Evolutionary conservation across 2,888 invertebrate species (phyloP).

Genomic region (Eudemis profundana): DNA sequence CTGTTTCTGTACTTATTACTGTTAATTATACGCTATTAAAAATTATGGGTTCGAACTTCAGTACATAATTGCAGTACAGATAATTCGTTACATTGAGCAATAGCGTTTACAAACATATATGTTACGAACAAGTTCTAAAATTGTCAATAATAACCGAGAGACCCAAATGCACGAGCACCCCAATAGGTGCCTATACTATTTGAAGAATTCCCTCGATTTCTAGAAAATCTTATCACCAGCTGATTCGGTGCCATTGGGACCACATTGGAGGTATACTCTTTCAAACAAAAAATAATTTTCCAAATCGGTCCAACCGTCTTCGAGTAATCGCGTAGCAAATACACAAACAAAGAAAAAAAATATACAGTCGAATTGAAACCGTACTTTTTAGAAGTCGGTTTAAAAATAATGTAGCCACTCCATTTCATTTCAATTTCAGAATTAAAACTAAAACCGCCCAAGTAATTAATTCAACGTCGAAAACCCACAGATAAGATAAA

Average conservation of each 20-base stretch:
- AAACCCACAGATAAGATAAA: constrained; percentile 46
- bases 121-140: background rate
- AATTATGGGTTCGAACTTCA: background rate
- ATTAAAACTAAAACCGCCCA: constrained; percentile 46
- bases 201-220: too few species aligned
- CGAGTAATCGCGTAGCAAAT: background rate
- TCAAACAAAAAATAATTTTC: too few species aligned
- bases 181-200: too few species aligned
- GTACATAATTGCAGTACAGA: background rate
- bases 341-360: background rate
- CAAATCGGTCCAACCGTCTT: too few species aligned
- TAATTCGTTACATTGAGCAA: background rate
- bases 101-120: background rate
- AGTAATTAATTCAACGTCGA: constrained; percentile 43
- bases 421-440: constrained; percentile 26
- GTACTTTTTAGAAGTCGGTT: too few species aligned
- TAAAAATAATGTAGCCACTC: constrained; percentile 17
- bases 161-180: too few species aligned
- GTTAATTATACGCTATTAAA: constrained; percentile 22
- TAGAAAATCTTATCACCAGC: too few species aligned
- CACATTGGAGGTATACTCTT: too few species aligned
- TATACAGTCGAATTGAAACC: background rate
- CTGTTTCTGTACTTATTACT: constrained; percentile 26
- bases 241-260: too few species aligned
- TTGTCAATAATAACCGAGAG: background rate